Conservation (phyloP, 1,140 invertebrate species). For the Danaus melanippus region DNA sequence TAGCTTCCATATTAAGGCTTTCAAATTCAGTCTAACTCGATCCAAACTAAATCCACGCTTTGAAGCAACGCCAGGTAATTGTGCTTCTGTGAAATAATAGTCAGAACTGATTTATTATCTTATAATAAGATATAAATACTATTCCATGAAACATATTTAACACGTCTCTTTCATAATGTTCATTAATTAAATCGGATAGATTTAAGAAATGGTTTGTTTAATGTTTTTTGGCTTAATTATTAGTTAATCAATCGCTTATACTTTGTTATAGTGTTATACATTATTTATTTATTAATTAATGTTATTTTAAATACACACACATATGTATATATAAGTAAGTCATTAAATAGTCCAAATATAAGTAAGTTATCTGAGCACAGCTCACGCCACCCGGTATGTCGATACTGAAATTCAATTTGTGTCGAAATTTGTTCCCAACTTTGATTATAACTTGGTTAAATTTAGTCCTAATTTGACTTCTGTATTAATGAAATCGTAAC, state of each 20-base stretch:
- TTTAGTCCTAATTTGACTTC: background rate
- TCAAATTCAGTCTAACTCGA: constrained; percentile 34
- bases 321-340: too few relatives aligned
- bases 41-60: constrained; percentile 30
- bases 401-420: constrained; percentile 13
- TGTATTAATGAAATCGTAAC: too few relatives aligned
- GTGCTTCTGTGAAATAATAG: constrained; percentile 46
- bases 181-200: constrained; percentile 2
- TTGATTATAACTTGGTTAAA: constrained; percentile 9
- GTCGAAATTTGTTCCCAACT: constrained; percentile 12
- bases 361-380: constrained; percentile 10
- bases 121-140: constrained; percentile 3
- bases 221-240: background rate
- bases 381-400: constrained; percentile 6
- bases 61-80: constrained; percentile 37
- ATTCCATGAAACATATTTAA: too few relatives aligned
- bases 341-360: background rate
- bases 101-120: constrained; percentile 40
- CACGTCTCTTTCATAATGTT: too few relatives aligned
- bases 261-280: too few relatives aligned
- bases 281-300: too few relatives aligned
- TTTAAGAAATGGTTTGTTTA: background rate
- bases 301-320: too few relatives aligned
- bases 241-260: too few relatives aligned
- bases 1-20: constrained; percentile 19